Evolutionary conservation across 2,888 invertebrate genomes (phyloP).

Genomic region (Trimorus sp.): DNA sequence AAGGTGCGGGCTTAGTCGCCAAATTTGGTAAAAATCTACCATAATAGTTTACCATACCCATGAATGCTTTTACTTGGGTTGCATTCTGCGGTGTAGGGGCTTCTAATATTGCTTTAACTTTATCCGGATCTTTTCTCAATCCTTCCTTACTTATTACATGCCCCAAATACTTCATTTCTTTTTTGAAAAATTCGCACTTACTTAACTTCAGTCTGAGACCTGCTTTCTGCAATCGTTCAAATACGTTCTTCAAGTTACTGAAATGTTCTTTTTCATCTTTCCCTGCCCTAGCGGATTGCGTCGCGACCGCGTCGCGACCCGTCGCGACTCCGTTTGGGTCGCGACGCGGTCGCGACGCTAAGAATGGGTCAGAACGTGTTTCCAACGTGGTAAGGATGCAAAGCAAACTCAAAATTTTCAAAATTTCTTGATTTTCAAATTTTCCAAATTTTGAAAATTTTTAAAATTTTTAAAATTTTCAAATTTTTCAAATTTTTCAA

Average conservation of each 20-base stretch:
- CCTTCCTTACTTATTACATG: constrained; percentile 73
- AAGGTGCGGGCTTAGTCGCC: constrained; percentile 11
- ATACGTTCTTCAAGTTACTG: constrained; percentile 67
- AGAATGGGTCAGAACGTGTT: too few relatives aligned
- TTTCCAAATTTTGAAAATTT: too few relatives aligned
- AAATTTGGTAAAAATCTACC: constrained; percentile 48
- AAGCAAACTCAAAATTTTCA: too few relatives aligned
- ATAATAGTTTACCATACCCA: constrained; percentile 58
- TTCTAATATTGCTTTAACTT: constrained; percentile 72
- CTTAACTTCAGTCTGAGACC: constrained; percentile 70
- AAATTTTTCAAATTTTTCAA: too few relatives aligned
- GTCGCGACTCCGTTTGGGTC: too few relatives aligned
- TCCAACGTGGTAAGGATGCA: too few relatives aligned
- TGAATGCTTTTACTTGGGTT: constrained; percentile 58
- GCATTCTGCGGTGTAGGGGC: constrained; percentile 69
- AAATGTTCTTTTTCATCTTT: constrained; percentile 67
- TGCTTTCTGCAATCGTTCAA: constrained; percentile 64
- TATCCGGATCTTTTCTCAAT: constrained; percentile 72
- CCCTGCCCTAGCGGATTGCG: too few relatives aligned
- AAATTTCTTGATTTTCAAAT: too few relatives aligned
- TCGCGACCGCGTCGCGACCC: too few relatives aligned
- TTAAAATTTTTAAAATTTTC: too few relatives aligned
- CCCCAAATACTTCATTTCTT: constrained; percentile 70
- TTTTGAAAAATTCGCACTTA: constrained; percentile 73
- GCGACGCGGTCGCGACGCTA: too few relatives aligned